Evolutionary conservation across 1,140 invertebrate genomes (phyloP), one percentile per base, ranked within the genome.

Genomic region (Heliothis subflexa): DNA sequence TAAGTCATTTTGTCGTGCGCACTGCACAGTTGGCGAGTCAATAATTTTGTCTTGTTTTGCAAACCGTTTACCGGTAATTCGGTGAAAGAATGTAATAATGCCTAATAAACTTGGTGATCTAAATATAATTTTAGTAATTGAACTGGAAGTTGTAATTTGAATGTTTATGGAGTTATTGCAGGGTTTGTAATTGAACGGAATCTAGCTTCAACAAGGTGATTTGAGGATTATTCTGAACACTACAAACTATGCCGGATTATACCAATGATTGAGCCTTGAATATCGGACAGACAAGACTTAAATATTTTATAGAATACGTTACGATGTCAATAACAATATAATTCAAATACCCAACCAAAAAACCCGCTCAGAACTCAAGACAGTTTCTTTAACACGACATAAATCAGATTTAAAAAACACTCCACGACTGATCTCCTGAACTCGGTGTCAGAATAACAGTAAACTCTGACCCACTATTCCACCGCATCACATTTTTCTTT

Each of bases 11-110:
- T 47, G 40, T 62, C 25, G 57, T 61, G 57, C 47, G 47, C 9
- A 74, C 54, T 12, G 16, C 40, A 62, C 59, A 28, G 25, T 40
- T 14, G 18, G 28, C 64, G 5, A 68, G 45, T 50, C 47, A 50
- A 68, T 68, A 68, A 68, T 68, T 68, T 50, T 68, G 47, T 68
- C 47, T 68, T 68, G 47, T 68, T 68, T 68, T 68, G 47, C 62
- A 66, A 66, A 66, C 45, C 64, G 47, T 68, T 68, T 50, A 68
- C 18, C 64, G 47, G 12, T 68, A 68, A 68, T 28, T 68, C 47
- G 13, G 64, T 49, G 64, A 68, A 68, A 68, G 64, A 68, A 68
- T 68, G 64, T 14, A 25, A 18, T n/a, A n/a, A n/a, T n/a, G n/a
- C n/a, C 52, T 28, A 59, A 10, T 47, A 33, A 45, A 47, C 45